Evolutionary conservation across 2,113 vertebrate genomes (phyloP).

Genomic region (Drymodes brunneopygia): DNA sequence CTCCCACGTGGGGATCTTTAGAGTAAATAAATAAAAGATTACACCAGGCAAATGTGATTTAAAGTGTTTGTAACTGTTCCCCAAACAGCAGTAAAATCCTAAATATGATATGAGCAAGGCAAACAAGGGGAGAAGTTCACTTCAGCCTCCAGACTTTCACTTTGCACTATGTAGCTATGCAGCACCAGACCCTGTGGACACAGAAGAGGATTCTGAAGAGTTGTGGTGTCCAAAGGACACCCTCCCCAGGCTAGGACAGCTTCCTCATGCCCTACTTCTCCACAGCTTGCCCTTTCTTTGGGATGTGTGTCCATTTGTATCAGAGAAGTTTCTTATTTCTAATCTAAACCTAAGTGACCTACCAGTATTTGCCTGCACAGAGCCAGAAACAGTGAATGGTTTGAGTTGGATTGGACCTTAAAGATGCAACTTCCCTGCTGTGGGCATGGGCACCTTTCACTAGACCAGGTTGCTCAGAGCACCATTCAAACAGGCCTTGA

Average conservation of each 20-base stretch:
- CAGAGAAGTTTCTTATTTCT: not conserved
- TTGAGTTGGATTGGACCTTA: not conserved
- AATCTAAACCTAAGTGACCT: not conserved
- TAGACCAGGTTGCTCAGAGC: not conserved
- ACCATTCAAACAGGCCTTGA: not conserved
- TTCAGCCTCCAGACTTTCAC: not conserved
- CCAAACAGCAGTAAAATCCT: not conserved
- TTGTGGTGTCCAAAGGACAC: accelerated
- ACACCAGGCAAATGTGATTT: conserved; percentile 29
- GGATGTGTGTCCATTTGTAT: accelerated
- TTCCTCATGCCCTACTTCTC: not conserved
- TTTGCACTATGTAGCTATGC: accelerated
- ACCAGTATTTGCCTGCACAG: not conserved
- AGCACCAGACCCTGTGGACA: not conserved
- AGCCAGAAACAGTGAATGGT: not conserved
- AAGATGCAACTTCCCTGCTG: not conserved
- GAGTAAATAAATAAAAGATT: conserved; percentile 50
- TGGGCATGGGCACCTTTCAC: not conserved
- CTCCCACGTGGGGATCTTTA: not conserved
- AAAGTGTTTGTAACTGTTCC: conserved; percentile 32
- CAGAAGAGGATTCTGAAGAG: not conserved
- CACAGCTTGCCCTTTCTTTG: not conserved
- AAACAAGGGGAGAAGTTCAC: not conserved
- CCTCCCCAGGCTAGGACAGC: not conserved
- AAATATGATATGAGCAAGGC: conserved; percentile 24